Percentiles rank a stretch among this genome's conserved stretches.
Evolutionary conservation across 2,888 invertebrate species (phyloP).

Genomic region (Cremastinae sp.): DNA sequence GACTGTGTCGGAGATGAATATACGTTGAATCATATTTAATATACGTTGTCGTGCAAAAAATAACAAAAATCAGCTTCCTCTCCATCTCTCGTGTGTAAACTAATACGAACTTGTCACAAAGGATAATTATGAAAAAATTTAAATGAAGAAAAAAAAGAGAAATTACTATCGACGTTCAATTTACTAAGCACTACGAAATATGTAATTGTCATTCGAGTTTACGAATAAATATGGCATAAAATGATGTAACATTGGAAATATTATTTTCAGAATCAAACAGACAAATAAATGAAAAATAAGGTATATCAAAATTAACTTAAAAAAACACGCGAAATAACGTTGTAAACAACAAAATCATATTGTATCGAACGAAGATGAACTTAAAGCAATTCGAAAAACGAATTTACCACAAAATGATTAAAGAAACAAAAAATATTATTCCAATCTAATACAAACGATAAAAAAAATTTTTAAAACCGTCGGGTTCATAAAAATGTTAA

Average conservation of each 20-base stretch:
- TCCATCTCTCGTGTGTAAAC: conserved; percentile 32
- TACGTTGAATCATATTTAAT: conserved; percentile 27
- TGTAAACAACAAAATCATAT: conserved; percentile 59
- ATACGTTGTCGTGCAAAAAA: conserved; percentile 8
- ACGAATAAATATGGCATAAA: conserved; percentile 62
- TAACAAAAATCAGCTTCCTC: conserved; percentile 1
- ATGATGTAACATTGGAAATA: conserved; percentile 54
- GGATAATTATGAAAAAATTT: conserved; percentile 43
- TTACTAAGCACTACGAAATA: conserved; percentile 54
- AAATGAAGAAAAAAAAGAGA: conserved; percentile 33
- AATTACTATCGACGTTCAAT: conserved; percentile 51
- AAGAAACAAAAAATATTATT: conserved; percentile 31
- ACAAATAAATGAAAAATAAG: conserved; percentile 57
- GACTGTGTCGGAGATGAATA: conserved; percentile 22
- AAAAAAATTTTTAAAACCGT: conserved; percentile 27
- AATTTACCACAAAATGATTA: conserved; percentile 37
- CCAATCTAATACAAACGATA: conserved; percentile 48
- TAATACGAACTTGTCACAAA: conserved; percentile 40
- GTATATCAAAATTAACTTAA: conserved; percentile 55
- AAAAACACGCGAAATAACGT: conserved; percentile 56
- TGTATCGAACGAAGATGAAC: conserved; percentile 14
- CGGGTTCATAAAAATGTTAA: conserved; percentile 17
- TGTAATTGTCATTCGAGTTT: conserved; percentile 63
- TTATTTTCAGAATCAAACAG: too few species aligned
- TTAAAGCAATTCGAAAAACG: not conserved